Percentiles rank a stretch among this genome's conserved stretches.
Evolutionary conservation across 2,797 vertebrate species (phyloP).

Genomic region (Micropoecilia bifurca): DNA sequence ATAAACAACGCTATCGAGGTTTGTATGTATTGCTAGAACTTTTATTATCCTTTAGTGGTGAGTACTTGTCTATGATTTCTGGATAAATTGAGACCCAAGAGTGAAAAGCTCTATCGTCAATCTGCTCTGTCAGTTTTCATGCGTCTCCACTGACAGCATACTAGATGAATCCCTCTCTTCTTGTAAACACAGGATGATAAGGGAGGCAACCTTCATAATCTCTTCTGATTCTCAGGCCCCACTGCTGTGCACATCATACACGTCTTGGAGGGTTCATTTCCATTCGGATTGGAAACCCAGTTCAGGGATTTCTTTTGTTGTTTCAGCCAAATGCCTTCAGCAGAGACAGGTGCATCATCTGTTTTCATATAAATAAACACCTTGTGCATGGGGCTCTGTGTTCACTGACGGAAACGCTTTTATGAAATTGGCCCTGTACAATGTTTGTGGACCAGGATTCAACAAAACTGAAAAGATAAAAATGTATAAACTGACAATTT

Average conservation of each 20-base stretch:
- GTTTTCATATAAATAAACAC: conserved; percentile 49
- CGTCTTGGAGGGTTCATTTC: conserved; percentile 54
- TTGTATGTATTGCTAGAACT: conserved; percentile 11
- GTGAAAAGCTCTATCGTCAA: conserved; percentile 28
- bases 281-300: conserved; percentile 49
- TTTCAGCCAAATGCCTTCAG: conserved; percentile 53
- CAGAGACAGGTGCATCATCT: conserved; percentile 39
- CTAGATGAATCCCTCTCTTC: conserved; percentile 46
- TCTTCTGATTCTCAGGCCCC: conserved; percentile 43
- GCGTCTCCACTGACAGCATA: conserved; percentile 55
- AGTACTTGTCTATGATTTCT: conserved; percentile 50
- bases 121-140: conserved; percentile 49
- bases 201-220: conserved; percentile 59
- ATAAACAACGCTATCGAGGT: conserved; percentile 4
- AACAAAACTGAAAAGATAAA: conserved; percentile 31
- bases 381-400: conserved; percentile 20
- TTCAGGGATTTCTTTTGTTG: conserved; percentile 55
- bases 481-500: conserved; percentile 22
- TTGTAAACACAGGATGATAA: conserved; percentile 70
- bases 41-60: conserved; percentile 38
- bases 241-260: conserved; percentile 36
- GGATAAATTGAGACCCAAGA: conserved; percentile 42
- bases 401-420: conserved; percentile 43
- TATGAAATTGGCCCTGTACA: conserved; percentile 32
- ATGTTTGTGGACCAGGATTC: conserved; percentile 42